Evolutionary conservation across 2,888 invertebrate genomes (phyloP).

Genomic region (Noctua comes): DNA sequence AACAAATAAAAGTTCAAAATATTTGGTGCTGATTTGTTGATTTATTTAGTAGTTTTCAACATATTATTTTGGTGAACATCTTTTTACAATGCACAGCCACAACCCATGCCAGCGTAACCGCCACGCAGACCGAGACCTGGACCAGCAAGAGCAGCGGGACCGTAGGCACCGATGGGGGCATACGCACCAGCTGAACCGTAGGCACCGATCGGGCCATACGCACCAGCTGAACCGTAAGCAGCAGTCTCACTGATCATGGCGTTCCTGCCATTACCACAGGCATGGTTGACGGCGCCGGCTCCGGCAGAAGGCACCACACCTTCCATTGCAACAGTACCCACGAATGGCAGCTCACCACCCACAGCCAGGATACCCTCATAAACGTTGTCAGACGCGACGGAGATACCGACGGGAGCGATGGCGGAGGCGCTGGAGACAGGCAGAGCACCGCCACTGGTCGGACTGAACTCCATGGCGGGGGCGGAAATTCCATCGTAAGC

Average conservation of each 20-base stretch:
- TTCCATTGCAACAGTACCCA: constrained; percentile 73
- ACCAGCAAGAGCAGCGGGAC: constrained; percentile 5
- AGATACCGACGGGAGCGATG: constrained; percentile 43
- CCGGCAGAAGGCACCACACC: constrained; percentile 75
- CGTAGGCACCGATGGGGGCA: constrained; percentile 27
- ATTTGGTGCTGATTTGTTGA: not conserved
- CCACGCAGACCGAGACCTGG: not conserved
- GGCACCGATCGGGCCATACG: constrained; percentile 7
- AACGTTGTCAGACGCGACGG: constrained; percentile 56
- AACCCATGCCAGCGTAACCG: constrained; percentile 18
- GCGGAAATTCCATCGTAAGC: constrained; percentile 22
- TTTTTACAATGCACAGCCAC: constrained; percentile 22
- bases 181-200: constrained; percentile 32
- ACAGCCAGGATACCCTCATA: constrained; percentile 65
- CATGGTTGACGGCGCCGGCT: constrained; percentile 71
- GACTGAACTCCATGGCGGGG: constrained; percentile 27
- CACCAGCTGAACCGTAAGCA: constrained; percentile 15
- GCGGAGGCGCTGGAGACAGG: constrained; percentile 37
- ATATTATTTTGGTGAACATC: no score
- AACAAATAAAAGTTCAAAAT: not conserved
- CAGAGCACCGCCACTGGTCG: constrained; percentile 54
- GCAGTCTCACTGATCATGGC: constrained; percentile 62
- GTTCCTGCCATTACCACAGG: constrained; percentile 72
- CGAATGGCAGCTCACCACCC: constrained; percentile 72
- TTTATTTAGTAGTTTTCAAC: not conserved